These are phyloP conservation scores for Halichoerus grypus DNA, from an alignment of 2,113 vertebrate genomes.

Conservation along the genomic window DNA sequence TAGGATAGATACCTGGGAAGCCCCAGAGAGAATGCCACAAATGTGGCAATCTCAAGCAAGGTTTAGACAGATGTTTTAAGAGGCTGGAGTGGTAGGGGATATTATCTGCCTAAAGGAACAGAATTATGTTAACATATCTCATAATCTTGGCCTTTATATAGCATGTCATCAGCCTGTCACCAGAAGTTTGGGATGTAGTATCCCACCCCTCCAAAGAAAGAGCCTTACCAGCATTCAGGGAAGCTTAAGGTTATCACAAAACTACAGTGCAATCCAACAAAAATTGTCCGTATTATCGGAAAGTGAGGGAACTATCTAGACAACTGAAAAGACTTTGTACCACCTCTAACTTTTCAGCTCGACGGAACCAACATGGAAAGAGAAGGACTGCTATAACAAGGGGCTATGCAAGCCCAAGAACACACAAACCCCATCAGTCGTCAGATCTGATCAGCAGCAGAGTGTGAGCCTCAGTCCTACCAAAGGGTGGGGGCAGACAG, in stretches of 20 bases:
- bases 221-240: background rate
- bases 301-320: background rate
- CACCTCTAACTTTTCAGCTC: background rate
- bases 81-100: background rate
- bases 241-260: background rate
- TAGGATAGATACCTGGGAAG: background rate
- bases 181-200: background rate
- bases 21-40: background rate
- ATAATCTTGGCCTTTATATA: background rate
- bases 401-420: accelerated
- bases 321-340: background rate
- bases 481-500: background rate
- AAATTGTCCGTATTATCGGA: background rate
- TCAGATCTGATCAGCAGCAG: background rate
- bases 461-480: no score
- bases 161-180: background rate
- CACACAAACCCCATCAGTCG: background rate
- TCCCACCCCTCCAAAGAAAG: background rate
- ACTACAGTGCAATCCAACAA: background rate
- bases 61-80: background rate
- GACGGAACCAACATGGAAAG: background rate
- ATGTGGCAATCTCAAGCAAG: background rate
- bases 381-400: background rate
- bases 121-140: background rate
- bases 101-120: background rate